Conservation (phyloP, 2,797 vertebrate genomes). For the Oryzias sinensis region DNA sequence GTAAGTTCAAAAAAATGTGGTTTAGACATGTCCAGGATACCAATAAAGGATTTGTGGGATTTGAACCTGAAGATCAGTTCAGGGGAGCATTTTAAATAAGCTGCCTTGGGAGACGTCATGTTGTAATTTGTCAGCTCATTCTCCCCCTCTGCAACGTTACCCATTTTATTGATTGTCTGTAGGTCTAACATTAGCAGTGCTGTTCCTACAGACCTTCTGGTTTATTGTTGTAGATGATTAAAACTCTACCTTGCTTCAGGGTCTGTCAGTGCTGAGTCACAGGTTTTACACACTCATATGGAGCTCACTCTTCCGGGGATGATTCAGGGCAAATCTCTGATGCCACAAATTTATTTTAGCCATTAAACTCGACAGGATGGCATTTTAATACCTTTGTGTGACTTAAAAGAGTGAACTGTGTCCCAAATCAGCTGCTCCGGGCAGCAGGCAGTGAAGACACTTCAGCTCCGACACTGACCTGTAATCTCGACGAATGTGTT, state of each 20-base stretch:
- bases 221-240: constrained; percentile 14
- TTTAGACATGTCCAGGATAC: too few relatives aligned
- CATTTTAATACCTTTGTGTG: constrained; percentile 24
- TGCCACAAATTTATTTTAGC: constrained; percentile 33
- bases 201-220: constrained; percentile 13
- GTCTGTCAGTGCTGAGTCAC: constrained; percentile 32
- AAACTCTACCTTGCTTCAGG: constrained; percentile 9
- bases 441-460: constrained; percentile 13
- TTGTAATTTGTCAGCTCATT: not conserved
- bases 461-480: constrained; percentile 18
- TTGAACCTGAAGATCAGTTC: too few relatives aligned
- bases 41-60: too few relatives aligned
- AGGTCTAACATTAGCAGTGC: not conserved
- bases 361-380: constrained; percentile 14
- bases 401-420: constrained; percentile 7
- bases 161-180: not conserved
- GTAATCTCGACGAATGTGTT: constrained; percentile 16
- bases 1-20: too few relatives aligned
- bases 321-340: constrained; percentile 35
- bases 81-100: too few relatives aligned
- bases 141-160: not conserved
- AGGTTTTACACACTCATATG: constrained; percentile 7
- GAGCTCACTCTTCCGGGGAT: constrained; percentile 7
- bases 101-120: too few relatives aligned
- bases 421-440: constrained; percentile 27